These are phyloP conservation scores for Papio anubis DNA, from an alignment of 2,113 vertebrate species.

Conservation along the genomic window DNA sequence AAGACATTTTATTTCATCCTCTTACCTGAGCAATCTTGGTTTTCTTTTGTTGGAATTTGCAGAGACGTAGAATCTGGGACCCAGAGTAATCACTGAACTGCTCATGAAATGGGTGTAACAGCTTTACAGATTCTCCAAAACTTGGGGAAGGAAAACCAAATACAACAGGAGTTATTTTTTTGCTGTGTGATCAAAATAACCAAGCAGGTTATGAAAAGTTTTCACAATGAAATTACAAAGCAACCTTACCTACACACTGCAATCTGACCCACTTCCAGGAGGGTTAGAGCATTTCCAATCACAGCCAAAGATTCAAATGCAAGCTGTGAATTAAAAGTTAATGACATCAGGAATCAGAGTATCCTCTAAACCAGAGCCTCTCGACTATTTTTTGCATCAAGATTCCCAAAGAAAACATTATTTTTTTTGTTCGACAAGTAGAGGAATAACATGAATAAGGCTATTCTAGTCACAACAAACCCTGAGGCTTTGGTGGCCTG, in stretches of 20 bases:
- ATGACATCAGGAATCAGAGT: neutral
- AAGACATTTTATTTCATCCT: neutral
- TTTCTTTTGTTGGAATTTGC: conserved; percentile 98
- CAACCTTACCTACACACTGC: conserved; percentile 95
- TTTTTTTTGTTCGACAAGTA: neutral
- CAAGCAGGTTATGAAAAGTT: neutral
- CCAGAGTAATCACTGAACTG: conserved; percentile 95
- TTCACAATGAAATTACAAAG: neutral
- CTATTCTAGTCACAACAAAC: neutral
- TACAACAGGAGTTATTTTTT: neutral
- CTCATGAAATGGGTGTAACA: conserved; percentile 96
- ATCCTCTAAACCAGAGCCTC: neutral
- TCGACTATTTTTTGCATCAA: neutral
- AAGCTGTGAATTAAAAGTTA: conserved; percentile 85
- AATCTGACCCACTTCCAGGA: conserved; percentile 97
- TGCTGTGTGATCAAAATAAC: neutral
- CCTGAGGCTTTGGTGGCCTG: neutral
- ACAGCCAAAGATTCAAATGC: conserved; percentile 97
- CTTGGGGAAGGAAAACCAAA: conserved; percentile 80
- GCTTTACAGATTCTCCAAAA: conserved; percentile 95
- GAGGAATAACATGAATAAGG: neutral
- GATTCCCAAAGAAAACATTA: neutral
- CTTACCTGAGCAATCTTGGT: conserved; percentile 96
- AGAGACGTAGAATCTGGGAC: conserved; percentile 91
- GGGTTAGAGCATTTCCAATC: conserved; percentile 94